Percentiles rank a stretch among this genome's conserved stretches.
phyloP scores from a whole-genome alignment of 1,140 invertebrate species.

The Ptiloglossa arizonensis region DNA sequence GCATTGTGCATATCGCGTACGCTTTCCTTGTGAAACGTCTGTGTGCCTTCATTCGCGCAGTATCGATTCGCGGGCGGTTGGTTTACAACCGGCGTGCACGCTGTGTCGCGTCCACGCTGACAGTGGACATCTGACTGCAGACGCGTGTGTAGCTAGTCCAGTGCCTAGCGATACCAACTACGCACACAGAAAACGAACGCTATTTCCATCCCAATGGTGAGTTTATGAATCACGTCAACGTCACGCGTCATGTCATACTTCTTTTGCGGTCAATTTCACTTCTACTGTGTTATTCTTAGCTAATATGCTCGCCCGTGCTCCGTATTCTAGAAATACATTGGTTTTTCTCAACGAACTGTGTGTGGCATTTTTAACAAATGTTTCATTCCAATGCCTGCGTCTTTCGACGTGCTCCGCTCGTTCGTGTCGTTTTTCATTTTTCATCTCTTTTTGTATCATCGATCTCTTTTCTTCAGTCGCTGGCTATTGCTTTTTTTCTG shows the following conservation, averaged over 20 bases:
- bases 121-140: constrained; percentile 4
- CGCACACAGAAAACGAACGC: constrained; percentile 31
- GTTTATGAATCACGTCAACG: constrained; percentile 41
- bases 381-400: no score
- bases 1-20: neutral
- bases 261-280: neutral
- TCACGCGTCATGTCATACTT: constrained; percentile 10
- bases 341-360: no score
- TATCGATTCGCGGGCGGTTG: constrained; percentile 20
- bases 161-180: constrained; percentile 3
- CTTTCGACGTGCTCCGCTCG: neutral
- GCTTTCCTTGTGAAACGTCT: constrained; percentile 6
- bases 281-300: neutral
- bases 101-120: constrained; percentile 12
- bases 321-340: neutral
- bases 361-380: no score
- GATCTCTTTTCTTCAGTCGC: no score
- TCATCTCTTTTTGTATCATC: no score
- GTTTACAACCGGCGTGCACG: constrained; percentile 15
- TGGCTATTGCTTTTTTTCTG: no score
- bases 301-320: no score
- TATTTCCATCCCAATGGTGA: constrained; percentile 55
- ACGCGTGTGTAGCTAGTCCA: constrained; percentile 15
- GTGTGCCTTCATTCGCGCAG: constrained; percentile 37
- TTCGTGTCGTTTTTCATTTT: no score